These are phyloP conservation scores for Callosobruchus maculatus DNA, from an alignment of 2,888 invertebrate species.

Conservation along the genomic window DNA sequence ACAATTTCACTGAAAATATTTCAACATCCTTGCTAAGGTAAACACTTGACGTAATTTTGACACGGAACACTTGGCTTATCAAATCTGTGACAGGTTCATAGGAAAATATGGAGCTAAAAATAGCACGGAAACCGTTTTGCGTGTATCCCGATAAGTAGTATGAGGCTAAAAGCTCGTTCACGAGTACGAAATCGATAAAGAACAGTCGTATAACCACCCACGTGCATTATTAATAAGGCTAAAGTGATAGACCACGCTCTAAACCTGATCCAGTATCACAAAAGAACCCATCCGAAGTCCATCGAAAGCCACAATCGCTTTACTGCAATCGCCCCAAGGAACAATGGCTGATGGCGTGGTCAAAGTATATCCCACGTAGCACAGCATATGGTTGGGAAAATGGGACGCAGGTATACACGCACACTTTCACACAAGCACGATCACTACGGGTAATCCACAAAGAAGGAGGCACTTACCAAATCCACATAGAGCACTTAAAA, in stretches of 20 bases:
- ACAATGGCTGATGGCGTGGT: neutral
- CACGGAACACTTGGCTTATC: neutral
- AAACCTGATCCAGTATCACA: neutral
- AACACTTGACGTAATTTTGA: neutral
- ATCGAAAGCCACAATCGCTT: neutral
- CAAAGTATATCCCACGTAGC: neutral
- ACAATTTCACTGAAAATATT: neutral
- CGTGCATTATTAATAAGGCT: neutral
- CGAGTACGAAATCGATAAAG: neutral
- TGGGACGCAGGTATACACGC: neutral
- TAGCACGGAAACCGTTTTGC: neutral
- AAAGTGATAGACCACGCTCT: neutral
- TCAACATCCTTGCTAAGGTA: neutral
- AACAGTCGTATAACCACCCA: neutral
- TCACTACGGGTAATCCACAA: neutral
- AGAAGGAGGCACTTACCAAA: constrained; percentile 16
- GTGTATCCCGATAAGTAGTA: neutral
- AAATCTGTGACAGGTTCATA: neutral
- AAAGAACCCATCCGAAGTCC: neutral
- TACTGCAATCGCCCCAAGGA: neutral
- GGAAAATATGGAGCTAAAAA: neutral
- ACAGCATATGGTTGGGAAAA: constrained; percentile 12
- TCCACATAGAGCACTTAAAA: neutral
- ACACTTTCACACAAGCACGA: constrained; percentile 1
- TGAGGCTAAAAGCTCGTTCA: neutral